A percentile compares a stretch with the other conserved stretches of the same genome.
phyloP scores from a whole-genome alignment of 2,888 invertebrate species.

The Lissonota sp. region DNA sequence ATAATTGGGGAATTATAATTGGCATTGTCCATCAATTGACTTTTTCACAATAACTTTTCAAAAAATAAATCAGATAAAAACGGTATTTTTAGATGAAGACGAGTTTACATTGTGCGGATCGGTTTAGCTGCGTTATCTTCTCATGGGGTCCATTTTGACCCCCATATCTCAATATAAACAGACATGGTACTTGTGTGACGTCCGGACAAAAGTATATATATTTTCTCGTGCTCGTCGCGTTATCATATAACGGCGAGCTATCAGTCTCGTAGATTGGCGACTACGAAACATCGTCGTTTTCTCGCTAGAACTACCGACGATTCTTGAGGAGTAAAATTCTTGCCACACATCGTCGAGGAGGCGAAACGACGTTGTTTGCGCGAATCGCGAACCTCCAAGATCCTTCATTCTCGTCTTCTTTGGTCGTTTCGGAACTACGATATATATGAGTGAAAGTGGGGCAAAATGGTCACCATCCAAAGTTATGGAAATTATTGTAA shows the following conservation, averaged over 20 bases:
- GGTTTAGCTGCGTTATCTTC: too few relatives aligned
- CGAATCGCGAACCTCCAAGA: constrained; percentile 50
- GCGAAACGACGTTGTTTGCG: constrained; percentile 70
- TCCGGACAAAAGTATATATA: constrained; percentile 12
- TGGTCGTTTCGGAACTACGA: constrained; percentile 3
- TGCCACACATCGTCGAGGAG: constrained; percentile 59
- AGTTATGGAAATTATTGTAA: too few relatives aligned
- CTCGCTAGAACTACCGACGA: constrained; percentile 18
- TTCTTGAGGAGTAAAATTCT: constrained; percentile 32
- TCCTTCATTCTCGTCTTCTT: constrained; percentile 43
- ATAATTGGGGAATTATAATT: too few relatives aligned
- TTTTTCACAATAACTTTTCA: too few relatives aligned
- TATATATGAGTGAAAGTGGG: background rate
- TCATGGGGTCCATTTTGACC: too few relatives aligned
- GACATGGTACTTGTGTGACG: background rate
- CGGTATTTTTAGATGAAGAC: too few relatives aligned
- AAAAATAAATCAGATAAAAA: too few relatives aligned
- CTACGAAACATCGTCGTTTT: constrained; percentile 29
- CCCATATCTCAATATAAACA: background rate
- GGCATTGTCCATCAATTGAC: too few relatives aligned
- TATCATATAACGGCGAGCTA: constrained; percentile 54
- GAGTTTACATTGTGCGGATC: too few relatives aligned
- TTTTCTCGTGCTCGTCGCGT: constrained; percentile 36
- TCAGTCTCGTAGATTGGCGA: constrained; percentile 52
- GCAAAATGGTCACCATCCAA: too few relatives aligned